Conservation (phyloP, 2,113 vertebrate genomes). For the Cavia aperea region DNA sequence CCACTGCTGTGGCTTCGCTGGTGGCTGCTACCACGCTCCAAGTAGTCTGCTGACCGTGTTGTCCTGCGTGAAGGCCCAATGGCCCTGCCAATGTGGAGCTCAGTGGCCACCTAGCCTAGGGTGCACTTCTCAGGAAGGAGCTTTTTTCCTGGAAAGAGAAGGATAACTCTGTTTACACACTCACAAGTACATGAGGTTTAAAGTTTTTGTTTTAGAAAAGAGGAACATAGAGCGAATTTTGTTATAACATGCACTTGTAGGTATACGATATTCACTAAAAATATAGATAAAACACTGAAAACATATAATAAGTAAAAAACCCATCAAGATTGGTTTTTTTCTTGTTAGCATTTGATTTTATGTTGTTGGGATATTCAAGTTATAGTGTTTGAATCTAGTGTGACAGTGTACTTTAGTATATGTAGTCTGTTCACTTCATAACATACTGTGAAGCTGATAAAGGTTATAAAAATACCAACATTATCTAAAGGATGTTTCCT, state of each 20-base stretch:
- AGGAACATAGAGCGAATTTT: background rate
- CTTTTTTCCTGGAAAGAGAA: slow-evolving; percentile 54
- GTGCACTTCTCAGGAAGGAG: background rate
- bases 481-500: background rate
- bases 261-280: background rate
- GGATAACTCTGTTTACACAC: background rate
- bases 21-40: background rate
- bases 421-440: background rate
- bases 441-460: background rate
- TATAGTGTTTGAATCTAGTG: background rate
- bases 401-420: background rate
- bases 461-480: background rate
- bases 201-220: background rate
- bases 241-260: background rate
- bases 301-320: background rate
- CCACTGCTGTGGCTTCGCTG: background rate
- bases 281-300: background rate
- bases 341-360: background rate
- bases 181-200: background rate
- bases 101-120: rapidly evolving
- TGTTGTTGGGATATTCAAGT: background rate
- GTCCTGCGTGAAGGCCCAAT: background rate
- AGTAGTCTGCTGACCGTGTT: background rate
- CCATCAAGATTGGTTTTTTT: background rate
- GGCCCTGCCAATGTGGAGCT: rapidly evolving